These are phyloP conservation scores for Orbicella faveolata DNA, from an alignment of 64 coral and sea anemone genomes.

Conservation along the genomic window DNA sequence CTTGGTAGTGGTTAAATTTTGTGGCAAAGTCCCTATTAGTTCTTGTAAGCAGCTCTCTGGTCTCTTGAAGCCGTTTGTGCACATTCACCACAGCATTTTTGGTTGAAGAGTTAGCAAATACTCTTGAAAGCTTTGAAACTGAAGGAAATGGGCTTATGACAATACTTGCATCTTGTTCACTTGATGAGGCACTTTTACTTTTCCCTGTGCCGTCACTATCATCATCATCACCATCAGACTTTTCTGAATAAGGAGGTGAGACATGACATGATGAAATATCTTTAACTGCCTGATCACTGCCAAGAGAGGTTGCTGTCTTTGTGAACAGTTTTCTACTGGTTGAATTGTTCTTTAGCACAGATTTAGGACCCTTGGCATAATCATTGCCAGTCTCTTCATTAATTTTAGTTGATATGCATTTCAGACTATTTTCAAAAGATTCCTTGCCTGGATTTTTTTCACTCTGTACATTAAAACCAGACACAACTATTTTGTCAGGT, in stretches of 20 bases:
- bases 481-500: neutral
- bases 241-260: neutral
- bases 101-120: conserved; percentile 74
- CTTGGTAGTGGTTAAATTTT: conserved; percentile 26
- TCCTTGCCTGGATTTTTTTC: conserved; percentile 1
- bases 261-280: neutral
- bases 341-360: neutral
- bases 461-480: conserved; percentile 9
- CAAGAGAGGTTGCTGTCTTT: neutral
- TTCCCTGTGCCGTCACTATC: neutral
- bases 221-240: conserved; percentile 42
- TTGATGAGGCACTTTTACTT: neutral
- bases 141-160: conserved; percentile 45
- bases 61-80: conserved; percentile 78
- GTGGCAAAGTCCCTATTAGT: conserved; percentile 68
- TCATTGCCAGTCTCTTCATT: neutral
- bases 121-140: conserved; percentile 45
- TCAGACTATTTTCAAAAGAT: neutral
- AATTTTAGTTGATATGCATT: neutral
- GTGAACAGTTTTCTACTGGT: conserved; percentile 13
- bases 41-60: conserved; percentile 66
- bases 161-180: neutral
- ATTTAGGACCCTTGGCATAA: neutral
- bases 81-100: conserved; percentile 79
- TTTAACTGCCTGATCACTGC: neutral